These are phyloP conservation scores for Beroe ovata DNA, from an alignment of 37 sponge, comb jelly and placozoan genomes.

Conservation along the genomic window DNA sequence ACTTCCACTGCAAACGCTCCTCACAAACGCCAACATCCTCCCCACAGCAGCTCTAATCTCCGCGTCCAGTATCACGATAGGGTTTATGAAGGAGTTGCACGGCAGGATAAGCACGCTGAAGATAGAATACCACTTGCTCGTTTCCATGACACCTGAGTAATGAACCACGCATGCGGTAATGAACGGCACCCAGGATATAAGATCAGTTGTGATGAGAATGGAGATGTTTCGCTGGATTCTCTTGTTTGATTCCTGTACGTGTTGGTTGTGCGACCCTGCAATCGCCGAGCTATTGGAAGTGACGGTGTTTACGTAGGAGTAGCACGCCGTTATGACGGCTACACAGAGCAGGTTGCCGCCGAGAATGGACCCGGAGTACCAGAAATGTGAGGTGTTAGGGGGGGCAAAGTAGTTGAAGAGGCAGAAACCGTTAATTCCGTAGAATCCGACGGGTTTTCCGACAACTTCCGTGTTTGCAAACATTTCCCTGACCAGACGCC, in stretches of 20 bases:
- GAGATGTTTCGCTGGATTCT: slow-evolving; percentile 22
- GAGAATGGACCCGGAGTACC: background rate
- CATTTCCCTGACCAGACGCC: slow-evolving; percentile 9
- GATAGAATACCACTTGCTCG: background rate
- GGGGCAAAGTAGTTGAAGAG: background rate
- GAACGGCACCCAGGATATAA: slow-evolving; percentile 14
- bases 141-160: background rate
- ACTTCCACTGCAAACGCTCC: too few species aligned
- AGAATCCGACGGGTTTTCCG: background rate
- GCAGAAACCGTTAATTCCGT: background rate
- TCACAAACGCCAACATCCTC: too few species aligned
- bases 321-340: background rate
- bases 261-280: background rate
- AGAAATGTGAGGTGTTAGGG: background rate
- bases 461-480: background rate
- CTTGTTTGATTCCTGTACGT: background rate
- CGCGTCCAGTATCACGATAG: background rate
- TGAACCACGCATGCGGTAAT: background rate
- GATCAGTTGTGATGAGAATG: background rate
- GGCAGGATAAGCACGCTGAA: slow-evolving; percentile 8
- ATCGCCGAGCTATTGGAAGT: background rate
- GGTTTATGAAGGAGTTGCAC: slow-evolving; percentile 17
- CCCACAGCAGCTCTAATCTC: too few species aligned
- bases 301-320: background rate
- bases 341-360: slow-evolving; percentile 4